Evolutionary conservation across 2,797 vertebrate species (phyloP), one percentile per base, ranked within the genome.

Genomic region (Danio jaintianensis): DNA sequence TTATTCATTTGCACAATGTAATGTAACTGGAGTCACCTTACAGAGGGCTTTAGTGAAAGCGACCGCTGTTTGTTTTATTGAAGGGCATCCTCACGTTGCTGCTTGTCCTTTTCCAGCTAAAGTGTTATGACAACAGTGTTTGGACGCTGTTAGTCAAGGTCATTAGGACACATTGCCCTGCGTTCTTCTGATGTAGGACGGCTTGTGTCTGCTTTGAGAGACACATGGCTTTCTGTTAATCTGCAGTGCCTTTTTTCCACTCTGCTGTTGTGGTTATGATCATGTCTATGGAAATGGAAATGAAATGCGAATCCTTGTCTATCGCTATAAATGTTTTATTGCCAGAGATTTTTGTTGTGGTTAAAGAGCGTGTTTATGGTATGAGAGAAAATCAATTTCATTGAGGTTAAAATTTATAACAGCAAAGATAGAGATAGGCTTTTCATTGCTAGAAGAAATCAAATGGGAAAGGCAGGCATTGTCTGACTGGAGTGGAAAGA

Each of bases 361-460:
- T 72, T 66, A 56, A 80, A 80, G 50, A 47, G 59, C 53, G 52
- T 45, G 63, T 81, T 75, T 58, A 75, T 15, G 68, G 72, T 75
- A 40, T 78, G 74, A 83, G 82, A 81, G 83, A 81, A 82, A 73
- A 86, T 82, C 77, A 76, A 68, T 59, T 40, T 73, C 66, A 61
- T 66, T 67, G 68, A 76, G 63, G 29, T 75, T 43, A 52, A 61
- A 76, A 81, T 59, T 77, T 76, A 70, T 55, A 72, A 56, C 69
- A 9, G 40, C 40, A 38, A 64, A 63, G 38, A 66, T 45, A 20
- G 61, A 48, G 52, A 48, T 18, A 64, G 15, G 36, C 59, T 67
- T 89, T 88, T 83, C 85, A 89, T 84, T 90, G 88, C 81, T 74
- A 79, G 62, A 61, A 52, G 40, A 43, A 70, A 87, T 91, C 90